phyloP scores from a whole-genome alignment of 1,140 invertebrate genomes.

The Alviniconcha marisindica region DNA sequence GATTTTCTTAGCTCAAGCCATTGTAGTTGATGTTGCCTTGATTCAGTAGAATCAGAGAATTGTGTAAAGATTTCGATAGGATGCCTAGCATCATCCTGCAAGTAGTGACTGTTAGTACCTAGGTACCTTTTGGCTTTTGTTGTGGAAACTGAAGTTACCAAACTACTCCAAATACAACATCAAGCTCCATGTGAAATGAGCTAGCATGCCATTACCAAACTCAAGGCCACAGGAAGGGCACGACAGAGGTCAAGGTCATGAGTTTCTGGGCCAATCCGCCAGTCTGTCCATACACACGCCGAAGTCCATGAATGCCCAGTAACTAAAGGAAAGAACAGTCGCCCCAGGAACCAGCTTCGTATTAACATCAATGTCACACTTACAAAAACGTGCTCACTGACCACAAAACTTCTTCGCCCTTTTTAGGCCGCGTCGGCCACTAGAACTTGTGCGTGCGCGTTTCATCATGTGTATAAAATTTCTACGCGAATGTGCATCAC shows the following conservation, averaged over 20 bases:
- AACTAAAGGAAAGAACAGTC: background rate
- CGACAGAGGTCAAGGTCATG: conserved; percentile 22
- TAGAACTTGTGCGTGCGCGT: conserved; percentile 22
- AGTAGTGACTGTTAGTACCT: conserved; percentile 20
- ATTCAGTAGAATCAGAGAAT: background rate
- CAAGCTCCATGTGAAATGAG: conserved; percentile 24
- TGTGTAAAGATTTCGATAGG: conserved; percentile 1
- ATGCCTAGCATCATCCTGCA: background rate
- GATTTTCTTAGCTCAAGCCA: background rate
- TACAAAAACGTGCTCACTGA: background rate
- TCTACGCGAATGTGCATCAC: conserved; percentile 38
- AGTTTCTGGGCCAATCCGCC: conserved; percentile 7
- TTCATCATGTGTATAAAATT: conserved; percentile 35
- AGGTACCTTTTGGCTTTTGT: conserved; percentile 38
- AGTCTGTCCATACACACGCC: conserved; percentile 31
- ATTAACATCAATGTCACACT: background rate
- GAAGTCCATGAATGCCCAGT: conserved; percentile 19
- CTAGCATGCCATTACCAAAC: background rate
- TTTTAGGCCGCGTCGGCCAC: background rate
- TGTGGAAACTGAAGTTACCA: background rate
- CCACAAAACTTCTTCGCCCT: background rate
- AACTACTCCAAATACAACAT: conserved; percentile 14
- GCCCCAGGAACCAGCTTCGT: background rate
- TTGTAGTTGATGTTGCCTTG: background rate
- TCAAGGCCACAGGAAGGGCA: conserved; percentile 20